phyloP scores from a whole-genome alignment of 92 coral and sea anemone species.

The Porites lobata region DNA sequence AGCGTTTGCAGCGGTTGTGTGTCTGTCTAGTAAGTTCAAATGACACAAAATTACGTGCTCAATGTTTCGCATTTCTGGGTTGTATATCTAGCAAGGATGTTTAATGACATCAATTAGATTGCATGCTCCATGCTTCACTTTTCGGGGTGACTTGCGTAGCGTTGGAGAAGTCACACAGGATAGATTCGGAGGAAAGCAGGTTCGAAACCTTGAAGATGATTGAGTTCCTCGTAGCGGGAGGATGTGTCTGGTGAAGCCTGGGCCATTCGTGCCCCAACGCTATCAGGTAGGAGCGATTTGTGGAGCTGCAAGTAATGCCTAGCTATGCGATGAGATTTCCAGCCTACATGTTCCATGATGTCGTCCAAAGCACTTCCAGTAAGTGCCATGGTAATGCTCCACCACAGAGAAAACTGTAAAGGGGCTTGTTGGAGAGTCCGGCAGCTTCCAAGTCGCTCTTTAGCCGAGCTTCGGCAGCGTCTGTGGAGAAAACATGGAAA shows the following conservation, averaged over 20 bases:
- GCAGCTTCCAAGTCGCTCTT: no score
- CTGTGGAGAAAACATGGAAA: no score
- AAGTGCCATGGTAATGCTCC: neutral
- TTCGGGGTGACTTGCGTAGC: constrained; percentile 13
- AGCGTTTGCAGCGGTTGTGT: no score
- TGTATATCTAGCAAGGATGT: no score
- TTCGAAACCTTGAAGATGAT: constrained; percentile 36
- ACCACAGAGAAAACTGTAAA: no score
- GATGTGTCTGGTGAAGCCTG: constrained; percentile 51
- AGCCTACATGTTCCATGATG: constrained; percentile 40
- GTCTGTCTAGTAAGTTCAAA: no score
- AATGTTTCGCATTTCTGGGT: no score
- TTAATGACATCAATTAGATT: constrained; percentile 1
- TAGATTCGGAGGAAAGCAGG: constrained; percentile 21
- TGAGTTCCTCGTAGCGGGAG: constrained; percentile 36
- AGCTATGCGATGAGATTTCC: constrained; percentile 45
- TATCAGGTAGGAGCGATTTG: constrained; percentile 35
- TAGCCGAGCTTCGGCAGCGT: no score
- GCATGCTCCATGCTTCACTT: neutral
- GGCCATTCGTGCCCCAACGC: constrained; percentile 42
- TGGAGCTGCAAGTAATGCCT: constrained; percentile 39
- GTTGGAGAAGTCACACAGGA: neutral
- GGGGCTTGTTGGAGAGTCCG: no score
- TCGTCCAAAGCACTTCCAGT: constrained; percentile 46
- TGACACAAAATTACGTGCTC: no score